Percentiles rank a stretch among this genome's conserved stretches.
These are phyloP conservation scores for Geophilus truncorum DNA, from an alignment of 2,888 invertebrate species.

Conservation along the genomic window DNA sequence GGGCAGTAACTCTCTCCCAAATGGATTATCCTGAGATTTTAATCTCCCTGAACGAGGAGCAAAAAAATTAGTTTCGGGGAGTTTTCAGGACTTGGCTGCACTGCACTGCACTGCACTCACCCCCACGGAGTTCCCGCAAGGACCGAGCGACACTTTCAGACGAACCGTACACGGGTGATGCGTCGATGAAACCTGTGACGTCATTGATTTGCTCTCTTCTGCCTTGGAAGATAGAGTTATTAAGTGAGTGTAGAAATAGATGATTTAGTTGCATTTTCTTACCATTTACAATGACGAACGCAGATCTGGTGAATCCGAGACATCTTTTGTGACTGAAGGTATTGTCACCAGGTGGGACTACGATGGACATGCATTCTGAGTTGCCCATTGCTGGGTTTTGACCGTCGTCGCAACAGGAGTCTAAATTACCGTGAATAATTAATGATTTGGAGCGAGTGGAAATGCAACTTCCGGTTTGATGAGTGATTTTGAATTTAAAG, in stretches of 20 bases:
- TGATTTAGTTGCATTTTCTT: not conserved
- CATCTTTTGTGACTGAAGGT: constrained; percentile 18
- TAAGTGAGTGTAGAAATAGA: no score
- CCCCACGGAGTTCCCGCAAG: not conserved
- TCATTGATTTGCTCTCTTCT: constrained; percentile 51
- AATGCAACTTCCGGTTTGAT: no score
- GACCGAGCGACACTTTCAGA: not conserved
- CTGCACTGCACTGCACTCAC: not conserved
- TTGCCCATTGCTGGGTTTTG: not conserved
- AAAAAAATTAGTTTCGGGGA: not conserved
- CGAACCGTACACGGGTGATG: constrained; percentile 28
- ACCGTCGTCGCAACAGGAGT: constrained; percentile 20
- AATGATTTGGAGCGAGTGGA: no score
- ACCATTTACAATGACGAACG: constrained; percentile 22
- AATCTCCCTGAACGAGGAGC: not conserved
- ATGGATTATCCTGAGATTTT: not conserved
- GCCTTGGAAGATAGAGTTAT: constrained; percentile 57
- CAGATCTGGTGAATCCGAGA: constrained; percentile 17
- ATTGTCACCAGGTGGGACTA: not conserved
- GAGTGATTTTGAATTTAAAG: no score
- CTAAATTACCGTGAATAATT: no score
- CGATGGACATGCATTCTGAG: not conserved
- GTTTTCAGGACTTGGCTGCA: not conserved
- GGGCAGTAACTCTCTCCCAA: constrained; percentile 17
- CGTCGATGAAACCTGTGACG: constrained; percentile 25